These are phyloP conservation scores for Ochropleura leucogaster DNA, from an alignment of 2,888 invertebrate genomes.

Conservation along the genomic window DNA sequence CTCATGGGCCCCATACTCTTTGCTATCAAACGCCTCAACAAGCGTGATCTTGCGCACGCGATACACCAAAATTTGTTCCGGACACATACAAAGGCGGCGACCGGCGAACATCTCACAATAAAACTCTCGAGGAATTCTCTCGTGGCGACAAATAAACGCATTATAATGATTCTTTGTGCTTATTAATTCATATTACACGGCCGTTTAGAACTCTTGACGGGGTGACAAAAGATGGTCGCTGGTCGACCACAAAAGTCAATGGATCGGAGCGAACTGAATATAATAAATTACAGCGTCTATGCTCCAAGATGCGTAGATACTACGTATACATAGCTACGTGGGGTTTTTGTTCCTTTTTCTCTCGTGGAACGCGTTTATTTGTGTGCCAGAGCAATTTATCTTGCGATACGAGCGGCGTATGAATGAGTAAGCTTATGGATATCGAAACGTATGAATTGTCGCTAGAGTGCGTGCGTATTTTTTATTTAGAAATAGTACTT, in stretches of 20 bases:
- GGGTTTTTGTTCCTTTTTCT: constrained; percentile 82
- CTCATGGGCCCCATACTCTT: constrained; percentile 63
- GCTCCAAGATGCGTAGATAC: constrained; percentile 80
- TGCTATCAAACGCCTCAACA: constrained; percentile 70
- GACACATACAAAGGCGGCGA: constrained; percentile 74
- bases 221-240: constrained; percentile 85
- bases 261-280: constrained; percentile 86
- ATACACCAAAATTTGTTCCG: constrained; percentile 87
- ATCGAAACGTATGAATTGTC: constrained; percentile 79
- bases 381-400: constrained; percentile 88
- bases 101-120: constrained; percentile 75
- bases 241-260: constrained; percentile 88
- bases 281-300: constrained; percentile 88
- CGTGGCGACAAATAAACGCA: constrained; percentile 86
- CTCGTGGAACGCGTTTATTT: constrained; percentile 84
- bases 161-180: constrained; percentile 88
- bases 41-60: constrained; percentile 82
- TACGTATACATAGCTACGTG: constrained; percentile 69
- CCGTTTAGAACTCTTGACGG: constrained; percentile 86
- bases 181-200: constrained; percentile 91
- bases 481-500: constrained; percentile 60
- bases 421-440: constrained; percentile 86
- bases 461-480: constrained; percentile 67
- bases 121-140: constrained; percentile 74
- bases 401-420: constrained; percentile 85